These are phyloP conservation scores for Apoda limacodes DNA, from an alignment of 2,888 invertebrate species.

Conservation along the genomic window DNA sequence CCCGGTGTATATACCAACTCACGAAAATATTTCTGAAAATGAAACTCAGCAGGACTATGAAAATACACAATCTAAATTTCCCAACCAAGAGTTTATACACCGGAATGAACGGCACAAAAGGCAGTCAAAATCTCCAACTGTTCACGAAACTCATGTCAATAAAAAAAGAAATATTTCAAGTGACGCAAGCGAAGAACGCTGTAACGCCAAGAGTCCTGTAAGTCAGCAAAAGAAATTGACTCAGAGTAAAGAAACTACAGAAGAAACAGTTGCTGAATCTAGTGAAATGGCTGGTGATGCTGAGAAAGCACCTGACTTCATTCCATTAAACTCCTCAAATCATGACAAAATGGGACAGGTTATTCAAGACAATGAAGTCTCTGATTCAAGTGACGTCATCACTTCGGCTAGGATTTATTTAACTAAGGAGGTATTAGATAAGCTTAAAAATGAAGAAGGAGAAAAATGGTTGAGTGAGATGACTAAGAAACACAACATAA, in stretches of 20 bases:
- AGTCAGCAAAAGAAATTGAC: slow-evolving; percentile 24
- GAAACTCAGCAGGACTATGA: slow-evolving; percentile 10
- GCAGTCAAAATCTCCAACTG: slow-evolving; percentile 47
- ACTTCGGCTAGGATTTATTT: slow-evolving; percentile 62
- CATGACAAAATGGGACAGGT: slow-evolving; percentile 49
- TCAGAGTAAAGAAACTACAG: slow-evolving; percentile 18
- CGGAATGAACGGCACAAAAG: slow-evolving; percentile 32
- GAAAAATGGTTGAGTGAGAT: slow-evolving; percentile 47
- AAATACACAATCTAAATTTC: slow-evolving; percentile 1
- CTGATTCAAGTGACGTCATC: slow-evolving; percentile 49
- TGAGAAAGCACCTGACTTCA: slow-evolving; percentile 23
- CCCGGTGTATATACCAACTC: slow-evolving; percentile 26
- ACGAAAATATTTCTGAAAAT: slow-evolving; percentile 11
- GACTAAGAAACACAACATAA: slow-evolving; percentile 38
- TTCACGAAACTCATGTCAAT: slow-evolving; percentile 36
- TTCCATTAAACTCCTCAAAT: slow-evolving; percentile 38
- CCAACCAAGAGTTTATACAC: slow-evolving; percentile 21
- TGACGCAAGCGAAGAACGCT: slow-evolving; percentile 20
- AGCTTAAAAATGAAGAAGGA: slow-evolving; percentile 57
- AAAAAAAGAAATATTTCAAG: slow-evolving; percentile 38
- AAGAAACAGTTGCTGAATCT: slow-evolving; percentile 7
- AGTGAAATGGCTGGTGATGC: slow-evolving; percentile 17
- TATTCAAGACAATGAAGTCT: slow-evolving; percentile 59
- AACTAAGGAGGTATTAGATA: slow-evolving; percentile 53
- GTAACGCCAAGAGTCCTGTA: slow-evolving; percentile 23